Conservation (phyloP, 2,797 vertebrate species). For the Acanthopagrus latus region DNA sequence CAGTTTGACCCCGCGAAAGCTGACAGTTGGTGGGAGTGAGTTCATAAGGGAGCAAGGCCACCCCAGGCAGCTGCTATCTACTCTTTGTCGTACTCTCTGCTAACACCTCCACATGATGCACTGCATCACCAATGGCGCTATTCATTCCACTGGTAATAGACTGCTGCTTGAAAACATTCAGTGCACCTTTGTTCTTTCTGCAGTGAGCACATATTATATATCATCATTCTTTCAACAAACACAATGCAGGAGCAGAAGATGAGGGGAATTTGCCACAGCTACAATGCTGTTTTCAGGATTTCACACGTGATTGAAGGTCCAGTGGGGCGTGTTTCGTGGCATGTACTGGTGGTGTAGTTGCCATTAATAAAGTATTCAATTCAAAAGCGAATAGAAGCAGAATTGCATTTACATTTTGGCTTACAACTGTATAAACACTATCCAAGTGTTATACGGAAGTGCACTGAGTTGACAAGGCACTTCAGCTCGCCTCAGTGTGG, state of each 20-base stretch:
- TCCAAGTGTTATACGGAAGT: too few species aligned
- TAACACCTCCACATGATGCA: conserved; percentile 72
- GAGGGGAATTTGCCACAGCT: conserved; percentile 24
- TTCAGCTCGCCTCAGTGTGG: too few species aligned
- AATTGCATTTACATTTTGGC: too few species aligned
- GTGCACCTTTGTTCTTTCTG: conserved; percentile 43
- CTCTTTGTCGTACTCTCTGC: conserved; percentile 57
- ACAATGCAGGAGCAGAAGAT: conserved; percentile 14
- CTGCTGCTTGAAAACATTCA: conserved; percentile 37
- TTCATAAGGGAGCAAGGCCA: conserved; percentile 71
- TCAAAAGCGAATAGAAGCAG: too few species aligned
- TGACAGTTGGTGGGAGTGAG: conserved; percentile 71
- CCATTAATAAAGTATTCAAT: too few species aligned
- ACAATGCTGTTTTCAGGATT: conserved; percentile 6
- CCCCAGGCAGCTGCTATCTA: conserved; percentile 60
- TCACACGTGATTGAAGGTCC: background rate
- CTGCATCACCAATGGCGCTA: conserved; percentile 53
- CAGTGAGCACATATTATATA: conserved; percentile 16
- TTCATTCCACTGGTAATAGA: conserved; percentile 49
- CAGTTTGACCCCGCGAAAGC: conserved; percentile 67
- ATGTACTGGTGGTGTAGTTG: too few species aligned
- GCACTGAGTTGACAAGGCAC: too few species aligned
- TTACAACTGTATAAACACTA: too few species aligned
- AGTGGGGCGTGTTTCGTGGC: too few species aligned
- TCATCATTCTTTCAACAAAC: conserved; percentile 24